Base-by-base conservation (phyloP, 2,797 vertebrate genomes). In the Lemur catta region DNA sequence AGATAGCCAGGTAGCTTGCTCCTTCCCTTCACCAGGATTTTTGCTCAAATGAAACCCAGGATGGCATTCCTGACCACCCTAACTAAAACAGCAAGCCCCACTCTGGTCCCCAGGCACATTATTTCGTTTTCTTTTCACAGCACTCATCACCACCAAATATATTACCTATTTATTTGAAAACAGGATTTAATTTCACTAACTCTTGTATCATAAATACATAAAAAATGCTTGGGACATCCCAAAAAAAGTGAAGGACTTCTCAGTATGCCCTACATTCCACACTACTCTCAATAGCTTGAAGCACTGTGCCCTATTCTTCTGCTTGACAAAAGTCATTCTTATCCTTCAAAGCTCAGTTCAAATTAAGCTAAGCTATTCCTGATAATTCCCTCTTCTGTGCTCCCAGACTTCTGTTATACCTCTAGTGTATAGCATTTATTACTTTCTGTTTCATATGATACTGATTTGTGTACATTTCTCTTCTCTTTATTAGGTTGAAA, bases 401-500 rank as follows among this genome's bases (percentile, higher is more conserved):
- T 20, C 69, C 59, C 41, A 72, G 10, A 81, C 38, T 26, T 67
- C 22, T 26, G 46, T 6, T 26, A 13, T 30, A 26, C 38, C 38
- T 85, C 33, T 50, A 65, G 43, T 17, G 8, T 9, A 15, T 28
- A 35, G 61, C 55, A 57, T 50, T n/a, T 48, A 59, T 52, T 72
- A 79, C n/a, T 74, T 76, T 59, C 33, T 67, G 26, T 61, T 41
- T 87, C 82, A 22, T 26, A 38, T 18, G 15, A 46, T 35, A 59
- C 3, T 80, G 24, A 72, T 38, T 41, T 74, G 28, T 57, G 30
- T 38, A 28, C 24, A 84, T 2, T 8, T 28, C 28, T 91, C 35
- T 89, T 94, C 67, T 89, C 41, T n/a, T 87, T n/a, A 69, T 18
- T 33, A 84, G 26, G 33, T n/a, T 38, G 48, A 92, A 71, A 52